Evolutionary conservation across 2,888 invertebrate species (phyloP).

Genomic region (Nymphalis polychloros): DNA sequence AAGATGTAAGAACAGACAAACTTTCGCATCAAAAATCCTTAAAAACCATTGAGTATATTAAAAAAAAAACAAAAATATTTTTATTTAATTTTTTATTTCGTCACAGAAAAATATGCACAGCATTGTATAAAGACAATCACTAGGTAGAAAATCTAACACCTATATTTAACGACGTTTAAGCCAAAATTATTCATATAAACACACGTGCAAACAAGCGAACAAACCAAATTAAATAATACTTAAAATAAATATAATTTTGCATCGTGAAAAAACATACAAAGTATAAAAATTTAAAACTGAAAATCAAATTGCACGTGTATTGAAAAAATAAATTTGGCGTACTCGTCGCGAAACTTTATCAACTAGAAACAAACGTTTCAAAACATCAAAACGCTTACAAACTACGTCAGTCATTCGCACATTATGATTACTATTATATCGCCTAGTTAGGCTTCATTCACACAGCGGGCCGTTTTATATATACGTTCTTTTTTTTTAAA

Average conservation of each 20-base stretch:
- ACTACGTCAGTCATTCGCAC: slow-evolving; percentile 46
- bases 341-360: slow-evolving; percentile 21
- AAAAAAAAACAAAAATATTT: slow-evolving; percentile 21
- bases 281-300: not conserved
- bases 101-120: slow-evolving; percentile 52
- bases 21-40: too few relatives aligned
- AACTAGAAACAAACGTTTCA: slow-evolving; percentile 32
- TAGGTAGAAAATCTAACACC: slow-evolving; percentile 45
- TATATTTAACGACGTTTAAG: slow-evolving; percentile 29
- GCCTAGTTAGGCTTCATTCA: slow-evolving; percentile 12
- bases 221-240: slow-evolving; percentile 24
- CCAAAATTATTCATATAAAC: slow-evolving; percentile 12
- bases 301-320: not conserved
- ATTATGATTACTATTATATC: slow-evolving; percentile 7
- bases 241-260: not conserved
- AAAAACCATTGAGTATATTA: too few relatives aligned
- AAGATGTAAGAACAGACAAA: too few relatives aligned
- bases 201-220: not conserved
- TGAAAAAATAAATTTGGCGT: slow-evolving; percentile 16
- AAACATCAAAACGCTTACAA: slow-evolving; percentile 43
- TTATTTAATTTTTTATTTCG: slow-evolving; percentile 42
- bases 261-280: not conserved
- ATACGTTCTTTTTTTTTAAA: too few relatives aligned
- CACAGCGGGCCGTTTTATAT: not conserved
- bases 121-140: slow-evolving; percentile 49